Conservation (phyloP, 1,140 invertebrate species). For the Heliothis subflexa region DNA sequence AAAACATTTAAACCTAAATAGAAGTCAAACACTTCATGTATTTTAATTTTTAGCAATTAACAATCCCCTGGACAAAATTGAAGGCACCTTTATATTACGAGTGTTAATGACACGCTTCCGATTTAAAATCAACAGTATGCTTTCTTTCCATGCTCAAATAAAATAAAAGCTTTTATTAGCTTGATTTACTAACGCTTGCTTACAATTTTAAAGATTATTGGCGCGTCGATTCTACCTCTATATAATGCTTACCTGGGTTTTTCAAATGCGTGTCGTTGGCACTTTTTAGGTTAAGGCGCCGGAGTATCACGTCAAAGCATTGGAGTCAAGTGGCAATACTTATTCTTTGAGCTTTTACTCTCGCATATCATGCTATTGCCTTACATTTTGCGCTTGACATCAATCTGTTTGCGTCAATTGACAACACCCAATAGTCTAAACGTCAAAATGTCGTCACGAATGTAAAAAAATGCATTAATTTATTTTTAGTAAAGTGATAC, state of each 20-base stretch:
- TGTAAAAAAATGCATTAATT: too few species aligned
- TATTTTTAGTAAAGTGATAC: too few species aligned
- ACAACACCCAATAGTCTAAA: neutral
- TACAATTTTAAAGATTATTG: neutral
- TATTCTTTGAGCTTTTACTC: neutral
- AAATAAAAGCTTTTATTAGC: too few species aligned
- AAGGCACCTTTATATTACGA: neutral
- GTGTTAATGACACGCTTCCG: constrained; percentile 15
- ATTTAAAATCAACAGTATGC: neutral
- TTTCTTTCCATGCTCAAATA: too few species aligned
- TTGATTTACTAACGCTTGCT: neutral
- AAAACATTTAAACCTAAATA: too few species aligned
- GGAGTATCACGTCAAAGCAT: neutral
- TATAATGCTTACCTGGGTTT: neutral
- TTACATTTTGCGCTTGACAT: neutral
- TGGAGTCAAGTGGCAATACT: neutral
- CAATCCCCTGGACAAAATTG: too few species aligned
- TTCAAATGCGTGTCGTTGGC: neutral
- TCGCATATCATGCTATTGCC: neutral
- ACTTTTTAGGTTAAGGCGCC: neutral
- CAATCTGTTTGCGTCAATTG: neutral
- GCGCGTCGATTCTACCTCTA: neutral
- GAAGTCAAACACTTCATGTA: too few species aligned
- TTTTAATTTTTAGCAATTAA: too few species aligned
- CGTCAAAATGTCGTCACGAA: too few species aligned